Base-by-base conservation (phyloP, 2,113 vertebrate genomes). In the Engystomops pustulosus region DNA sequence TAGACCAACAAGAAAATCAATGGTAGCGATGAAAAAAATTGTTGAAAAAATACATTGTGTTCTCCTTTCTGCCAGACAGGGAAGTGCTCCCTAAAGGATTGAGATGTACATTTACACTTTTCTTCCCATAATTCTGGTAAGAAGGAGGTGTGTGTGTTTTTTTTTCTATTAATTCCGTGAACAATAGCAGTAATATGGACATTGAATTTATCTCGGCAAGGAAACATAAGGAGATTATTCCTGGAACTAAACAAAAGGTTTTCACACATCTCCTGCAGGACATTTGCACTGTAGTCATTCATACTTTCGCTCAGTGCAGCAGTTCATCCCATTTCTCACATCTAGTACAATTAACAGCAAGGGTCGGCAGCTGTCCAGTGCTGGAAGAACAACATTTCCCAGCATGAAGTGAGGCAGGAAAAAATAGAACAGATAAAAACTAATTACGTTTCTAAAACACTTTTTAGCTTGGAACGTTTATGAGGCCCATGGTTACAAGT, bases 101-200 rank as follows among this genome's bases (percentile, higher is more conserved):
- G 38, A 25, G 23, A 27, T 36, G 53, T 76, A 30, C 81, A 83
- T 83, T 83, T 83, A 75, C 70, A 83, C 76, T 76, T 82, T 76
- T 83, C 70, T 83, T 49, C 38, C 81, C 71, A 76, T 83, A 83
- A 65, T 83, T 83, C 81, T 83, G 81, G 81, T 83, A 83, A 83
- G 81, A 44, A 83, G 81, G 81, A 83, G 81, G 81, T 75, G 36
- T 60, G 80, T 62, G n/a, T 60, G 23, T 79, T 79, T 44, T 45
- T 79, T 60, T 78, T 78, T 60, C 34, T 34, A 60, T 32, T 76
- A 45, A 67, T 83, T 83, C 81, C 71, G 81, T 83, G 81, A 83
- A 83, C 81, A 83, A 83, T 83, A 83, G 71, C 23, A 45, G 41
- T 65, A 76, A 83, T 62, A 83, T 30, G 25, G 70, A 83, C 81